Evolutionary conservation across 2,888 invertebrate genomes (phyloP), one percentile per base, ranked within the genome.

Genomic region (Nymphalis urticae): DNA sequence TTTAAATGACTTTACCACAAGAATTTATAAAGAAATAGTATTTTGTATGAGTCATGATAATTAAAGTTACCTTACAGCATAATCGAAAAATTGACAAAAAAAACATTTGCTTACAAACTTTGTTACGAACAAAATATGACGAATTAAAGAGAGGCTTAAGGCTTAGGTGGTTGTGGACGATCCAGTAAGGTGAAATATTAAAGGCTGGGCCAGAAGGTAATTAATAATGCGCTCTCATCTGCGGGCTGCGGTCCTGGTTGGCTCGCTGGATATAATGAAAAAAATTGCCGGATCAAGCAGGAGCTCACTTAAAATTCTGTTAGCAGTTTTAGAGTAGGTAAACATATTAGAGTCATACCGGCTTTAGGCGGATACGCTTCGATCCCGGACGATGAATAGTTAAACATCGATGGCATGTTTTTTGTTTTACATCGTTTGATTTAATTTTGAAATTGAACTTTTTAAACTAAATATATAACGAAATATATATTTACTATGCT

Each of bases 141-240:
- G 82, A 85, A 87, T 88, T 88, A 88, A 32, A 88, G 86, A 81
- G 82, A 82, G 82, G 86, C 86, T 90, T 89, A 89, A 84, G 85
- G 82, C 81, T 80, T 77, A 76, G 82, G 82, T 79, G 86, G 83
- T 82, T 80, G 80, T 82, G 82, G 83, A 84, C 81, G 83, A 85
- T 84, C 85, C 88, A 85, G 83, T 84, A 84, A 83, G 84, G 87
- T 90, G 81, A 90, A 90, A 89, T 90, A 90, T 90, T 89, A 86
- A 90, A 86, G 80, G 86, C 82, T 85, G 83, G 86, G 84, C 85
- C 85, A 85, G 83, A 42, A 58, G 80, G 85, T 87, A 90, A 90
- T 90, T 91, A 91, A 90, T 91, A 90, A 91, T 90, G 85, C 84
- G 85, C 81, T 76, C 79, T 80, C 81, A 81, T 79, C 80, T 83